Conservation (phyloP, 2,797 vertebrate genomes). For the Cyclura pinguis region DNA sequence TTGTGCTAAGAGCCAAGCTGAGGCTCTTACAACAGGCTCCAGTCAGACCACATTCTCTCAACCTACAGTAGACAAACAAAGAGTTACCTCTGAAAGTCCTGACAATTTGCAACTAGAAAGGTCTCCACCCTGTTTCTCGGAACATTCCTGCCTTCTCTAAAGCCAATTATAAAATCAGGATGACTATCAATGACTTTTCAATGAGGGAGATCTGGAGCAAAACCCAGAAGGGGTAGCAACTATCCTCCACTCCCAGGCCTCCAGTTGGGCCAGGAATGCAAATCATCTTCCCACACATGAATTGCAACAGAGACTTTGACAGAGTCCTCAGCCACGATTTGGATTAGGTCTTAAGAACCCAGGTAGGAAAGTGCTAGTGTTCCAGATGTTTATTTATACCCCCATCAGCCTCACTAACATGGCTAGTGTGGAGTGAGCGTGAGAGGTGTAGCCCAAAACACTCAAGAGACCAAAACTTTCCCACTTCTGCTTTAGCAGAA, state of each 20-base stretch:
- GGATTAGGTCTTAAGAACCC: not conserved
- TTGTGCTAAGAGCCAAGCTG: constrained; percentile 73
- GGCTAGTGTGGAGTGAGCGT: not conserved
- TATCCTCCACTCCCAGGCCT: too few relatives aligned
- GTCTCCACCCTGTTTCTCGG: not conserved
- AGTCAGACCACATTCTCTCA: constrained; percentile 80
- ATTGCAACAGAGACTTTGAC: not conserved
- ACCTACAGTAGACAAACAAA: constrained; percentile 73
- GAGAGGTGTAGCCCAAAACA: not conserved
- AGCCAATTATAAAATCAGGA: not conserved
- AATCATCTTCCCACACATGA: not conserved
- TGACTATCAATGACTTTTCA: not conserved
- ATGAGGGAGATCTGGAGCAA: not conserved
- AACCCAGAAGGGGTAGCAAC: not conserved
- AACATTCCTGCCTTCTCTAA: not conserved
- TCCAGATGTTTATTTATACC: not conserved
- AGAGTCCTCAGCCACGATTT: not conserved
- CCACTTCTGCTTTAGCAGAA: not conserved
- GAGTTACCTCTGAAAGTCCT: not conserved
- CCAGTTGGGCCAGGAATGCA: not conserved
- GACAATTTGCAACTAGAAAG: not conserved
- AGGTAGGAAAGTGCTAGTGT: not conserved
- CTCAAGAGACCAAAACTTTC: not conserved
- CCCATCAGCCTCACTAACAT: not conserved
- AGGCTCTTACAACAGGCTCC: constrained; percentile 80